Conservation (phyloP, 1,140 invertebrate species). For the Lucilia sericata region DNA sequence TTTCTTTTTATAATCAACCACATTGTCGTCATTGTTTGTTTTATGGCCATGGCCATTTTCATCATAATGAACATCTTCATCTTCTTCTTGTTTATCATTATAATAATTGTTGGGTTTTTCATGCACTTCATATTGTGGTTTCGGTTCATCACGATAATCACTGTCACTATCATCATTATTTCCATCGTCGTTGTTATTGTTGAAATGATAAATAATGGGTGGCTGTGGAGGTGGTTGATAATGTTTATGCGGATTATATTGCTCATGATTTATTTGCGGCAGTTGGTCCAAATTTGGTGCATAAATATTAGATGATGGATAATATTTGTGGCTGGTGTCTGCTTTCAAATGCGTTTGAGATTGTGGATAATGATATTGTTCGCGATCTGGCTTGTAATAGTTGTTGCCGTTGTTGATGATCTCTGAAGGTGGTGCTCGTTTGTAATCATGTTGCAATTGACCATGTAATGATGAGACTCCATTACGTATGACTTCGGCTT, state of each 20-base stretch:
- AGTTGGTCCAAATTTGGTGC: neutral
- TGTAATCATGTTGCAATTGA: constrained; percentile 46
- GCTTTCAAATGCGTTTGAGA: constrained; percentile 32
- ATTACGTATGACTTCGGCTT: constrained; percentile 67
- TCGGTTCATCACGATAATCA: constrained; percentile 54
- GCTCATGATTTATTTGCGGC: neutral
- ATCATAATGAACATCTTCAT: constrained; percentile 34
- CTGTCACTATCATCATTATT: constrained; percentile 44
- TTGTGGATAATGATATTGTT: constrained; percentile 35
- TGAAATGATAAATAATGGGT: constrained; percentile 34
- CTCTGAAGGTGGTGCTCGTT: neutral
- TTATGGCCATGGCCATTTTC: constrained; percentile 42
- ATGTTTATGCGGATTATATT: neutral
- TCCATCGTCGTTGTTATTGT: constrained; percentile 21
- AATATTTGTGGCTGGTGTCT: neutral
- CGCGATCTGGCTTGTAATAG: neutral
- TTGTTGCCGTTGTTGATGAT: neutral
- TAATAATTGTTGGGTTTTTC: constrained; percentile 46
- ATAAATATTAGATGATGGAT: constrained; percentile 6
- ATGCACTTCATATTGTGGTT: constrained; percentile 48
- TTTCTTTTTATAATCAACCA: constrained; percentile 39
- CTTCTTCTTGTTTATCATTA: constrained; percentile 23
- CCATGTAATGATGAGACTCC: constrained; percentile 60
- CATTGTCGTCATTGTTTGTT: neutral
- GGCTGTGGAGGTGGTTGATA: constrained; percentile 51